Evolutionary conservation across 2,113 vertebrate genomes (phyloP), one percentile per base, ranked within the genome.

Genomic region (Sclerurus mexicanus): DNA sequence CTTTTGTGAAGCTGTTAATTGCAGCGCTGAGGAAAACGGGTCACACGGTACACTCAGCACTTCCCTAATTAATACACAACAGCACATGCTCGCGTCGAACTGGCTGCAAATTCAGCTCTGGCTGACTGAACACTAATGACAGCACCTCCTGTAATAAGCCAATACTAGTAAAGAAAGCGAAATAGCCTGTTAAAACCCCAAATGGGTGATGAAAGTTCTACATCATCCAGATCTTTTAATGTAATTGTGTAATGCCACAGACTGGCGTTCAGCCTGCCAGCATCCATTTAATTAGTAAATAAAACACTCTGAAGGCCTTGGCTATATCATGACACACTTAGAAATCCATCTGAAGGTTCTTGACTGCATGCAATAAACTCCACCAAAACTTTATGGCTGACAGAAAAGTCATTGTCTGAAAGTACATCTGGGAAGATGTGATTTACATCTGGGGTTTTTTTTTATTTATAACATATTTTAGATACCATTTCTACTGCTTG

Each of bases 1-100:
- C 82, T 93, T 96, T 91, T 75, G 60, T 96, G 96, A 97, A 97
- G 96, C 82, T 95, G 93, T 92, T 97, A 97, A 97, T 98, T 97
- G 93, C 46, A 42, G 92, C 96, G 92, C 93, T 94, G 95, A 96
- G 93, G 71, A 97, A 95, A 97, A 75, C 67, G 82, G 92, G 84
- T 96, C 97, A 95, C 86, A 40, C 90, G 58, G 75, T 73, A 74
- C 42, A n/a, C 87, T 97, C 90, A 85, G 89, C 87, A 90, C 90
- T 96, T 97, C 87, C 87, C 95, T 97, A 96, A 98, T 97, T 97
- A 97, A 96, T 91, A 80, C 91, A 87, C 75, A 94, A 44, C 92
- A 86, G 94, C 85, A 97, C 93, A 93, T 75, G 78, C 77, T 81
- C 23, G 23, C 3, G 1, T 95, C 3, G 42, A 79, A 62, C 81